Evolutionary conservation across 2,888 invertebrate species (phyloP), one percentile per base, ranked within the genome.

Genomic region (Xylocampa areola): DNA sequence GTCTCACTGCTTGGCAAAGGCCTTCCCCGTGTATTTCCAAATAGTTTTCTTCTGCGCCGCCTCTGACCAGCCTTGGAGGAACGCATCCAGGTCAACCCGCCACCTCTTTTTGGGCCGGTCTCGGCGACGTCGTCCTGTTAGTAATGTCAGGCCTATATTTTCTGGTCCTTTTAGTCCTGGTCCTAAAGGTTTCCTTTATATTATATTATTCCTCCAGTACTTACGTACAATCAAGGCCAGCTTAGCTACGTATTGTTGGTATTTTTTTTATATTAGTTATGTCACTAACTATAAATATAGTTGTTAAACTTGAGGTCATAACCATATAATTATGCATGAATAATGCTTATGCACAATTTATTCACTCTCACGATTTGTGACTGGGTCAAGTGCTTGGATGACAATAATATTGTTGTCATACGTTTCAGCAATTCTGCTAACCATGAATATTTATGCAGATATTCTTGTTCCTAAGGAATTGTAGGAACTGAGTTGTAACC

Each of bases 341-440:
- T 36, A 25, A 14, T 53, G 16, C 17, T 43, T 16, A 6, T 17
- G 36, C 21, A 25, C 19, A 37, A 53, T 44, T 44, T 37, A 43
- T 37, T 32, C 30, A 13, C 30, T 25, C 25, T 32, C 19, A 30
- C 36, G 36, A 43, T 11, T 40, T 8, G 5, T 4, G 19, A n/a
- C 25, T 32, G 53, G 25, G 54, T 44, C 30, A 43, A 25, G 11
- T 37, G 7, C 16, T 33, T 14, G 4, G 10, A 23, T 25, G 6
- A 16, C 4, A 6, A 30, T 7, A 14, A 19, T 36, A 19, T 19
- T 36, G 19, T 37, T 25, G 25, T 10, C 25, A 14, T 25, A 4
- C 16, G 21, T 39, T 21, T 23, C 14, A 23, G 37, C 39, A 39
- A 10, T 23, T 23, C 11, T 23, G 8, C 6, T 37, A 23, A 8